Evolutionary conservation across 2,888 invertebrate species (phyloP).

Genomic region (Drosophila flavopinicola): DNA sequence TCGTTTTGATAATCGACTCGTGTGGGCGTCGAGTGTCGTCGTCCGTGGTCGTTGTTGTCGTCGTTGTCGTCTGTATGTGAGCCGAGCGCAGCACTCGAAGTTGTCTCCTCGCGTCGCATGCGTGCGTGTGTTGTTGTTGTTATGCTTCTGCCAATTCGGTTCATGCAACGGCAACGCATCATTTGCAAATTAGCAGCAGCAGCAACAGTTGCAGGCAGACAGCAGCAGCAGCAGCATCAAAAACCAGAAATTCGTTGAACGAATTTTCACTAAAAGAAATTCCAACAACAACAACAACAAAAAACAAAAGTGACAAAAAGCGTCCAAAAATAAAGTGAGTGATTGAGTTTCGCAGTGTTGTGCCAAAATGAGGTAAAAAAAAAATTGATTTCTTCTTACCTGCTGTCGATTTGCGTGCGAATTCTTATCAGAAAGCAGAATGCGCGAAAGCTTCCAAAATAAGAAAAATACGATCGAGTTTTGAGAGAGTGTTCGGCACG

Average conservation of each 20-base stretch:
- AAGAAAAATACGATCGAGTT: constrained; percentile 14
- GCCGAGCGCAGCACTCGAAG: constrained; percentile 30
- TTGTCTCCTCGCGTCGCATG: constrained; percentile 41
- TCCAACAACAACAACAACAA: constrained; percentile 4
- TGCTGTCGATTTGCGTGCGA: constrained; percentile 29
- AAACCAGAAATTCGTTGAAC: constrained; percentile 50
- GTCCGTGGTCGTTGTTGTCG: constrained; percentile 31
- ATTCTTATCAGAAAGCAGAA: constrained; percentile 41
- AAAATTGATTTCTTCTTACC: not conserved
- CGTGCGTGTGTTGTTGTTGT: constrained; percentile 45
- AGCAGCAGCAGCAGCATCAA: constrained; percentile 30
- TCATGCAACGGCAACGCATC: constrained; percentile 47
- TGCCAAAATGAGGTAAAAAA: constrained; percentile 35
- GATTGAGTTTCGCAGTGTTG: not conserved
- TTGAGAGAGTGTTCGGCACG: not conserved
- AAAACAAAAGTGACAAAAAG: constrained; percentile 6
- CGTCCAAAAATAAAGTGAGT: too few species aligned
- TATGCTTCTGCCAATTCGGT: constrained; percentile 36
- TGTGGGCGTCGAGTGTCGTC: constrained; percentile 64
- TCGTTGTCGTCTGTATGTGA: constrained; percentile 28
- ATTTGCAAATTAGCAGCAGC: constrained; percentile 63
- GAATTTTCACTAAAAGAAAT: too few species aligned
- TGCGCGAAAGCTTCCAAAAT: constrained; percentile 10
- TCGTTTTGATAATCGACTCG: constrained; percentile 67
- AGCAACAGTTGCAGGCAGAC: constrained; percentile 44